Evolutionary conservation across 2,888 invertebrate genomes (phyloP).

Genomic region (Parasteatoda lunata): DNA sequence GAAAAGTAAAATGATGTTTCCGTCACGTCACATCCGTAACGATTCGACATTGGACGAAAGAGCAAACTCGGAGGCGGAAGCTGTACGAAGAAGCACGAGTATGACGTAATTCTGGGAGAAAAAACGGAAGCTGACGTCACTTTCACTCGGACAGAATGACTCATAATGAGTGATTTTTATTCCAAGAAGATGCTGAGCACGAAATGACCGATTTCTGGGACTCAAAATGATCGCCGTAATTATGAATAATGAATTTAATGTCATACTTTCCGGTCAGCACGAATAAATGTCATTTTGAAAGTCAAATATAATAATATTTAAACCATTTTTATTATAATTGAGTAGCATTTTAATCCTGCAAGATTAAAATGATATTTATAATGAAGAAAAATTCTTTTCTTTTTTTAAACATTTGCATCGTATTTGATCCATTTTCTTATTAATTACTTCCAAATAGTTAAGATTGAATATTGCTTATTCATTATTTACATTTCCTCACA

Average conservation of each 20-base stretch:
- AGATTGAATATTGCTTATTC: too few species aligned
- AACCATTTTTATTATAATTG: too few species aligned
- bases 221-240: constrained; percentile 19
- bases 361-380: too few species aligned
- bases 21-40: constrained; percentile 30
- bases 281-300: constrained; percentile 4
- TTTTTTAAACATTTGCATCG: too few species aligned
- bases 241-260: constrained; percentile 15
- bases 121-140: constrained; percentile 42
- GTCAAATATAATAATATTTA: too few species aligned
- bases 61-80: constrained; percentile 7
- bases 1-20: neutral
- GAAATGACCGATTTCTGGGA: constrained; percentile 33
- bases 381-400: too few species aligned
- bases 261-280: constrained; percentile 31
- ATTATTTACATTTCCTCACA: too few species aligned
- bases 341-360: too few species aligned
- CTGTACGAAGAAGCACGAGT: neutral
- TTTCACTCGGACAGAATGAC: constrained; percentile 14
- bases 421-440: too few species aligned
- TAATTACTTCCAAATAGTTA: too few species aligned
- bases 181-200: constrained; percentile 25
- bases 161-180: constrained; percentile 20
- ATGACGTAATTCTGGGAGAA: constrained; percentile 8
- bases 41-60: constrained; percentile 9